Evolutionary conservation across 2,888 invertebrate species (phyloP), one percentile per base, ranked within the genome.

Genomic region (Apotomis turbidana): DNA sequence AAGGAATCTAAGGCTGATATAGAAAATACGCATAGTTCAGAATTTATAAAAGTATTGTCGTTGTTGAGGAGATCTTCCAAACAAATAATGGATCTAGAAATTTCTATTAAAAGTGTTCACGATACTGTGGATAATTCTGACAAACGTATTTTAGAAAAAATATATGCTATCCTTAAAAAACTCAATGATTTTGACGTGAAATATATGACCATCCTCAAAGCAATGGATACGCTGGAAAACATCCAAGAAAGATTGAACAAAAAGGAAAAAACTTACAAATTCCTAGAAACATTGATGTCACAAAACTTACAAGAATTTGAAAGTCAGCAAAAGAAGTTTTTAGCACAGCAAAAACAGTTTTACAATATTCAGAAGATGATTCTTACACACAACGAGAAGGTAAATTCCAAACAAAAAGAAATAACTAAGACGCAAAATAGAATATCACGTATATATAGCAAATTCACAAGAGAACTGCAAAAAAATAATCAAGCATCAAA

Each of bases 51-150:
- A 81, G 85, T 93, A 0, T 79, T 93, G 2, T 81, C 90, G 0
- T 89, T 91, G 85, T 75, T 93, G 1, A 89, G 91, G 0, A 91
- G 87, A 74, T 89, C 91, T 0, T 91, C 91, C 55, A 92, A 90
- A 71, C 92, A 88, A 68, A 87, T 91, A 8, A 90, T 87, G 83
- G 90, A 83, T 69, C 91, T 93, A 70, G 90, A 91, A 15, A 81
- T 76, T 0, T 87, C 90, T 72, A 89, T 93, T 0, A 90, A 88
- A 78, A 76, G 78, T 3, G 88, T 90, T 46, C 86, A 90, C 10
- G 79, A 76, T 10, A 85, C 83, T 70, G 75, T 91, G 13, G 78
- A 80, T 0, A 79, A 78, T 5, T 75, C 88, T 0, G 87, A 86
- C 66, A 82, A 87, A 1, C 84, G 86, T 51, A 87, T 91, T 51